Evolutionary conservation across 2,113 vertebrate genomes (phyloP), one percentile per base, ranked within the genome.

Genomic region (Chroicocephalus ridibundus): DNA sequence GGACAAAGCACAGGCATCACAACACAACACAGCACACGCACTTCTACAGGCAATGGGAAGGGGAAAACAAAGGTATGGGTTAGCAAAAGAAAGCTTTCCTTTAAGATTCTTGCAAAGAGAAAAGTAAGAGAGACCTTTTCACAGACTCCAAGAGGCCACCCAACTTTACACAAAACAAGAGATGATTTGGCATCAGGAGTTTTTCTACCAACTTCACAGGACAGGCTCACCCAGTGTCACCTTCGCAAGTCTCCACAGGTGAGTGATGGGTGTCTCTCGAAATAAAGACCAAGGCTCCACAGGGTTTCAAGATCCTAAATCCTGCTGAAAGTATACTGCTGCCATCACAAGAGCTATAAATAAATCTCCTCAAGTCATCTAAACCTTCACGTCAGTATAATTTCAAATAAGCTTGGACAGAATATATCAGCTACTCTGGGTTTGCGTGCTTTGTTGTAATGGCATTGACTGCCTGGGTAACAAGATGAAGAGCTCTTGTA

Each of bases 401-500:
- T 90, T 93, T 61, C 79, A 38, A 93, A 82, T 13, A 19, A 76
- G 34, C 69, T 44, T 44, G 58, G 83, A n/a, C 40, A 77, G 69
- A 93, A 65, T 40, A 57, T 51, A 79, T 17, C 86, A 79, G 64
- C 90, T 65, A 42, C 72, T 68, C 83, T 5, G 21, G 52, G 38
- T 38, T 24, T 55, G 38, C 16, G 2, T 57, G 88, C 57, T 79
- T 61, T 84, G 57, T 52, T 82, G 75, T 96, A 93, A 96, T 68
- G 68, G 92, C 76, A 90, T 6, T 64, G 77, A 91, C 93, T 72
- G 64, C 42, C 80, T 70, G 64, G 70, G 47, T 75, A 96, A 95
- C 60, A 79, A 96, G 86, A 96, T 94, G 95, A 95, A 95, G 90
- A 69, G 92, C 83, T 91, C 88, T 94, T 75, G 65, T 22, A 76